Evolutionary conservation across 2,113 vertebrate species (phyloP).

Genomic region (Coryphaenoides rupestris): DNA sequence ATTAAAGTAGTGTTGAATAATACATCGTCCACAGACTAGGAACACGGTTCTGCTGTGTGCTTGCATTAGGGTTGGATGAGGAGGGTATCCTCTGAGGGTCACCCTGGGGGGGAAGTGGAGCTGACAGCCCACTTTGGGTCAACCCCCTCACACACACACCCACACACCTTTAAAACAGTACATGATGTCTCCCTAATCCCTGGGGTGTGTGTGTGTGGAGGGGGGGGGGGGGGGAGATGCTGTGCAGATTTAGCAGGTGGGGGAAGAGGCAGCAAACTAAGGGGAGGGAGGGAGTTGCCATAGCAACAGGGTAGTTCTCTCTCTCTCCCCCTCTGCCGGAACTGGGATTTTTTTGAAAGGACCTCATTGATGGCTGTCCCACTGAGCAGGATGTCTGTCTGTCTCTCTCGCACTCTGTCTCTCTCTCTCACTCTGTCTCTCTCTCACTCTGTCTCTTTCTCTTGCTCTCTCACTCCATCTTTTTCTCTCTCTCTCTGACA

Average conservation of each 20-base stretch:
- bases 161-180: neutral
- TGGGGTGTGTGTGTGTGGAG: neutral
- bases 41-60: no score
- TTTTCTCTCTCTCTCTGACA: no score
- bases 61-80: no score
- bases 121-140: no score
- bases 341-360: constrained; percentile 35
- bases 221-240: neutral
- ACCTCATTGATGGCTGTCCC: constrained; percentile 57
- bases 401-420: constrained; percentile 11
- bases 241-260: neutral
- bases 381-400: constrained; percentile 48
- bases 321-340: constrained; percentile 27
- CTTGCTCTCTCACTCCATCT: no score
- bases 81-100: no score
- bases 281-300: constrained; percentile 18
- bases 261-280: neutral
- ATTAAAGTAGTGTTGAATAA: no score
- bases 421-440: no score
- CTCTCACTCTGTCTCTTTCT: no score
- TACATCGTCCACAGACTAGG: no score
- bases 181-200: neutral
- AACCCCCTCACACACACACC: no score
- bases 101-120: no score
- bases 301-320: constrained; percentile 13